Percentiles rank a stretch among this genome's conserved stretches.
These are phyloP conservation scores for Caerostris darwini DNA, from an alignment of 1,140 invertebrate species.

Conservation along the genomic window DNA sequence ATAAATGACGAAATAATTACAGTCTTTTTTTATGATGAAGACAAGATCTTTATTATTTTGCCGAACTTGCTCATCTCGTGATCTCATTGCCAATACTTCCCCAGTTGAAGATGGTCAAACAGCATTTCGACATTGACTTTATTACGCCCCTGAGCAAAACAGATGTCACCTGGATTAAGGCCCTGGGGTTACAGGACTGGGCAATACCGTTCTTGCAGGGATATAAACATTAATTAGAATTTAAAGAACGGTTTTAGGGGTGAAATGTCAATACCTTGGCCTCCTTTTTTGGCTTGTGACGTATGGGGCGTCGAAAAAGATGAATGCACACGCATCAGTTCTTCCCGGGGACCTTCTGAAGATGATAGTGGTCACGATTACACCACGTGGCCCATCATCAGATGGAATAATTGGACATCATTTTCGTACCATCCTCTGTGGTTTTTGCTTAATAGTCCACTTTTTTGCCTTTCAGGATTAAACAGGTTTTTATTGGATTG, in stretches of 20 bases:
- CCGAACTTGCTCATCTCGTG: neutral
- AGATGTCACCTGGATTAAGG: neutral
- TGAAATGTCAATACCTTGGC: slow-evolving; percentile 74
- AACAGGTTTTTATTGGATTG: neutral
- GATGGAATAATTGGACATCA: neutral
- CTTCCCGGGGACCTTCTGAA: neutral
- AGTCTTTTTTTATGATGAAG: too few species aligned
- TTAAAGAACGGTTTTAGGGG: slow-evolving; percentile 52
- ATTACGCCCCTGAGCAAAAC: neutral
- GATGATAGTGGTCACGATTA: neutral
- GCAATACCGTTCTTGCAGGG: neutral
- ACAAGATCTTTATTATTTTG: neutral
- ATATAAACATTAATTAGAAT: slow-evolving; percentile 72
- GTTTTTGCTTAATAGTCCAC: neutral
- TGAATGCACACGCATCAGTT: slow-evolving; percentile 12
- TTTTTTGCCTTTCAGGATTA: neutral
- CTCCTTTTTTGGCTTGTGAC: slow-evolving; percentile 50
- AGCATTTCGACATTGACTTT: neutral
- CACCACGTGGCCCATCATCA: neutral
- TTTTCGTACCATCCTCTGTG: neutral
- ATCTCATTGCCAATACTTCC: neutral
- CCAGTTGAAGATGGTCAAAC: neutral
- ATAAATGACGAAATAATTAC: too few species aligned
- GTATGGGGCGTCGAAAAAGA: slow-evolving; percentile 58
- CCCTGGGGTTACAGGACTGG: neutral